phyloP scores from a whole-genome alignment of 1,140 invertebrate species.

The Epicauta chinensis region DNA sequence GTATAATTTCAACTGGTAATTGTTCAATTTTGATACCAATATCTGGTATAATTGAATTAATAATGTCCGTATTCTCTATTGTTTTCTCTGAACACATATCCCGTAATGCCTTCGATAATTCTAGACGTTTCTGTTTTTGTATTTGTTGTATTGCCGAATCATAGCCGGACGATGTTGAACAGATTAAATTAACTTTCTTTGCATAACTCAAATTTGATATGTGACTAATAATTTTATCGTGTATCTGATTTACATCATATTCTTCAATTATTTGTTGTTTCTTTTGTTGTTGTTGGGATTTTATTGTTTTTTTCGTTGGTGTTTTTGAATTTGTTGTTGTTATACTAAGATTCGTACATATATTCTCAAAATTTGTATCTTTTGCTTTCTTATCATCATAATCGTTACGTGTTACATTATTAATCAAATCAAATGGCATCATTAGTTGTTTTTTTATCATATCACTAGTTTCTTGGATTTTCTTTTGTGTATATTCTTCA shows the following conservation, averaged over 20 bases:
- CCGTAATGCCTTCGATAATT: constrained; percentile 31
- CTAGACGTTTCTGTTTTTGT: constrained; percentile 32
- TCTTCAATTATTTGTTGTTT: constrained; percentile 10
- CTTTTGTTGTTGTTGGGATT: constrained; percentile 6
- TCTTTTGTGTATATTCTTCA: constrained; percentile 31
- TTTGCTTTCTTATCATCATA: neutral
- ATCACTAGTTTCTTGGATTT: constrained; percentile 34
- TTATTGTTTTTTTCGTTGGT: constrained; percentile 4
- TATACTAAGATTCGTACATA: neutral
- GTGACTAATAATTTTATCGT: constrained; percentile 34
- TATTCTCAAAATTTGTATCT: constrained; percentile 6
- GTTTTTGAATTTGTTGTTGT: neutral
- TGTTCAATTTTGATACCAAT: constrained; percentile 36
- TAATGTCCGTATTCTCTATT: constrained; percentile 20
- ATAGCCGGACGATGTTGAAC: constrained; percentile 25
- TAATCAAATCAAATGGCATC: constrained; percentile 18
- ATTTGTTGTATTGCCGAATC: constrained; percentile 33
- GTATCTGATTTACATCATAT: constrained; percentile 26
- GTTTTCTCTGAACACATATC: constrained; percentile 24
- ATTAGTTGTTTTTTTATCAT: constrained; percentile 34
- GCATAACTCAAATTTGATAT: constrained; percentile 32
- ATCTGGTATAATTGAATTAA: constrained; percentile 34
- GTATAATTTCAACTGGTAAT: constrained; percentile 32
- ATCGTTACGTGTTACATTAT: neutral
- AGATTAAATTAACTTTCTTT: constrained; percentile 33